Percentiles rank a stretch among this genome's conserved stretches.
Conservation (phyloP, 2,113 vertebrate genomes). For the Meleagris gallopavo region DNA sequence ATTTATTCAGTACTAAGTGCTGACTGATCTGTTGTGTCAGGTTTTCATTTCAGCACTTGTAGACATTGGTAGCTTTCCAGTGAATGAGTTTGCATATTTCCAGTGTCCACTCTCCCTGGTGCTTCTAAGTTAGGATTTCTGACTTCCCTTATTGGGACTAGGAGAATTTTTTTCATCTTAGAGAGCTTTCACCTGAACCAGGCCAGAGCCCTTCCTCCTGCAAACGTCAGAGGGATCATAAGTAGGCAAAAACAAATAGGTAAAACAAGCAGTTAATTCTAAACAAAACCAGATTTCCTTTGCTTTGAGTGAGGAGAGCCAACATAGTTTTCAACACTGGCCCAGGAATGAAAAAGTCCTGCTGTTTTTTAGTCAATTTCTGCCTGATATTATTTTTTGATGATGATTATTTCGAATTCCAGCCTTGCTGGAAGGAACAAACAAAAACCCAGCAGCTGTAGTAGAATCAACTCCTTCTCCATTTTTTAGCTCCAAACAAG, state of each 20-base stretch:
- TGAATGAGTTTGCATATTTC: not conserved
- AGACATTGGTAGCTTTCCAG: slow-evolving; percentile 50
- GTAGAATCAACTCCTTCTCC: not conserved
- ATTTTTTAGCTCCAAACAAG: not conserved
- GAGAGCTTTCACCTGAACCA: not conserved
- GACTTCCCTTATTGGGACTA: not conserved
- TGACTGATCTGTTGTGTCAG: slow-evolving; percentile 58
- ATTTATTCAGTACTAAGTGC: not conserved
- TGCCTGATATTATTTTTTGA: not conserved
- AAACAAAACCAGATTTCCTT: not conserved
- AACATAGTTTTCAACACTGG: not conserved
- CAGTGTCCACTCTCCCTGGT: not conserved
- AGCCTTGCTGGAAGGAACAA: not conserved
- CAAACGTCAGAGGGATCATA: not conserved
- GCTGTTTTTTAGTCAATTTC: not conserved
- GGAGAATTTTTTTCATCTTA: not conserved
- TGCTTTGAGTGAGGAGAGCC: not conserved
- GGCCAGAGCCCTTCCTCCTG: not conserved
- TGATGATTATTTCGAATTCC: not conserved
- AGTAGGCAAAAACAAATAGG: not conserved
- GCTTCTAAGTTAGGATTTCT: not conserved
- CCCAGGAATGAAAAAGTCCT: not conserved
- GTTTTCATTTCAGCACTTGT: slow-evolving; percentile 46
- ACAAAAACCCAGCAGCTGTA: not conserved
- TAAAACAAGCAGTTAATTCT: not conserved